Percentiles rank a stretch among this genome's conserved stretches.
Evolutionary conservation across 2,113 vertebrate genomes (phyloP).

Genomic region (Cyphomyrus discorhynchus): DNA sequence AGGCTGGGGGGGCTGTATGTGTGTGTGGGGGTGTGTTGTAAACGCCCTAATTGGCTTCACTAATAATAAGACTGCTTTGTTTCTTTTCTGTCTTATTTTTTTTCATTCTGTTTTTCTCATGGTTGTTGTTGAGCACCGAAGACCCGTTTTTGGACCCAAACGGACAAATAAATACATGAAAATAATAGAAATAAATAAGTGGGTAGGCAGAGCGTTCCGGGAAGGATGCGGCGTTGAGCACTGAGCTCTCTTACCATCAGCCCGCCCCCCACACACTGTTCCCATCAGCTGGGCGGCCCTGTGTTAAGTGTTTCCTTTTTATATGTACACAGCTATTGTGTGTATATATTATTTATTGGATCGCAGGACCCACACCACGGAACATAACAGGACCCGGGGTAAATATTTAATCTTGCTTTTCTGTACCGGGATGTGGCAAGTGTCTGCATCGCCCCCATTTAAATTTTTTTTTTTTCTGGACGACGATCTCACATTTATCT

Average conservation of each 20-base stretch:
- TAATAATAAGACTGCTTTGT: not conserved
- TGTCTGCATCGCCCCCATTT: not conserved
- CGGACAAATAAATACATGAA: not conserved
- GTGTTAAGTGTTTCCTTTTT: conserved; percentile 44
- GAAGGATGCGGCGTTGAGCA: not conserved
- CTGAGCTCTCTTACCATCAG: not conserved
- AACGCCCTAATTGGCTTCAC: not conserved
- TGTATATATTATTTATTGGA: conserved; percentile 47
- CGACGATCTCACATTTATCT: not conserved
- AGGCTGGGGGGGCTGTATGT: not conserved
- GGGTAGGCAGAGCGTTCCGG: not conserved
- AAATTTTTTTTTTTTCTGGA: not conserved
- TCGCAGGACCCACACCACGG: conserved; percentile 5
- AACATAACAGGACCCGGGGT: conserved; percentile 27
- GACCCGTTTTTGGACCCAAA: not conserved
- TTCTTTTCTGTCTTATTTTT: not conserved
- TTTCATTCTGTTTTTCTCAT: not conserved
- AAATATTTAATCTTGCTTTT: conserved; percentile 44
- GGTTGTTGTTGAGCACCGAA: not conserved
- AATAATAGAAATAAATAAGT: not conserved
- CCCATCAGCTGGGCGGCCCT: conserved; percentile 19
- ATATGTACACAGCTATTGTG: conserved; percentile 29
- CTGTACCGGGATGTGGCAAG: not conserved
- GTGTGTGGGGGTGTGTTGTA: not conserved
- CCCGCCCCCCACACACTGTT: not conserved